Evolutionary conservation across 2,113 vertebrate species (phyloP), one percentile per base, ranked within the genome.

Genomic region (Desmodus rotundus): DNA sequence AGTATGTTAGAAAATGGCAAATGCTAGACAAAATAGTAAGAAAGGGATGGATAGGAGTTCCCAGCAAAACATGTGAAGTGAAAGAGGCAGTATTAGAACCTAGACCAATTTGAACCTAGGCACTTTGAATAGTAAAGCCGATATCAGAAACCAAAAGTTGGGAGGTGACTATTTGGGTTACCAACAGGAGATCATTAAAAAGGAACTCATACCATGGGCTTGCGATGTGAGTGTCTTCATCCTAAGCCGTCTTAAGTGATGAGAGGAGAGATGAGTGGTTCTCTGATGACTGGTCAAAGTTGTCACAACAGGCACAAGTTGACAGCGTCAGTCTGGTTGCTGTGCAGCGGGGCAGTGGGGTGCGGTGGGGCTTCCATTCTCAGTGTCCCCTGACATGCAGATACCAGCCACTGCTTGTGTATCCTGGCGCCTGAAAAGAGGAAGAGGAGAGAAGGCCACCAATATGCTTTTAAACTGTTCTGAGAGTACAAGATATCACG

Each of bases 361-460:
- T 41, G 43, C 2, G 26, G 19, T 9, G 15, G 11, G 24, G 8
- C 28, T 61, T 56, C 1, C 9, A 73, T 33, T 88, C 8, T 85
- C 8, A 83, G 31, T 2, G 15, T 67, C 28, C 52, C 12, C 20
- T 1, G 4, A 14, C 1, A 24, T 1, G 1, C 19, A 0, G 22
- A 41, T 63, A 24, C 31, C 56, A 77, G 12, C 22, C 24, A 38
- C 50, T 68, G 7, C 28, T 10, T 26, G 7, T 16, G 4, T 61
- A 16, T 50, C 7, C 14, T 82, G 38, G 12, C 33, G 83, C 41
- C 24, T 20, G 16, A n/a, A 52, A 77, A 65, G 4, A 76, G 2
- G 43, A 43, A 36, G 17, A 76, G 16, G 14, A 8, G 22, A 65
- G 26, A 41, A 68, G 8, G 8, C 0, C 4, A n/a, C 36, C 0